Conservation (phyloP, 1,140 invertebrate genomes). For the Heliothis subflexa region DNA sequence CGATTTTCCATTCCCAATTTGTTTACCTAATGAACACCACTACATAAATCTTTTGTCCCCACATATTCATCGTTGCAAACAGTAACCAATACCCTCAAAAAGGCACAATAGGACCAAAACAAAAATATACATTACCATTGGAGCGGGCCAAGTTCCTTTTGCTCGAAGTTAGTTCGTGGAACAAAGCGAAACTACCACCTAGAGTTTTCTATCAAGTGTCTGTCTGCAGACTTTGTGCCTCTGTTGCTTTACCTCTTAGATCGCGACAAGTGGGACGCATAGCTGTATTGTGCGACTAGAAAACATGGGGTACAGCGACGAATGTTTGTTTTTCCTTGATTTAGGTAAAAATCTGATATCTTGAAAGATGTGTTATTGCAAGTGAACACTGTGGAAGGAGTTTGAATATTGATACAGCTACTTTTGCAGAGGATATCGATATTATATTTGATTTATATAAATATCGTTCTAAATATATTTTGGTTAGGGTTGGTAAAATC, state of each 20-base stretch:
- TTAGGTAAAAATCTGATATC: background rate
- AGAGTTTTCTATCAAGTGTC: slow-evolving; percentile 49
- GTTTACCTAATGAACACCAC: no score
- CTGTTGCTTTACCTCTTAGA: slow-evolving; percentile 7
- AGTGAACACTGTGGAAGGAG: no score
- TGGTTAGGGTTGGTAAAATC: no score
- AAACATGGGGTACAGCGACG: background rate
- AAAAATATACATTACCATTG: slow-evolving; percentile 44
- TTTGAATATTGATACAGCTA: no score
- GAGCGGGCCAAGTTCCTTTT: slow-evolving; percentile 39
- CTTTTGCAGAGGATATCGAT: no score
- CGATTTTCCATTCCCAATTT: no score
- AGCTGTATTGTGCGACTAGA: slow-evolving; percentile 10
- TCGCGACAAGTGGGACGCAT: slow-evolving; percentile 39
- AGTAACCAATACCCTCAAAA: slow-evolving; percentile 11
- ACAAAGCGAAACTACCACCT: slow-evolving; percentile 48
- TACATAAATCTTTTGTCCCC: background rate
- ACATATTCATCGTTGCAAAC: background rate
- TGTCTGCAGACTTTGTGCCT: slow-evolving; percentile 46
- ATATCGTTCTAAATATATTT: no score
- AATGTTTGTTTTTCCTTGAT: background rate
- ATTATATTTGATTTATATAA: no score
- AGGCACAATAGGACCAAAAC: background rate
- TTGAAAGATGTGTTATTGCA: no score
- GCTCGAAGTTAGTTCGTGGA: slow-evolving; percentile 38